A percentile compares a stretch with the other conserved stretches of the same genome.
Conservation (phyloP, 1,140 invertebrate genomes). For the Drosophila sucinea region DNA sequence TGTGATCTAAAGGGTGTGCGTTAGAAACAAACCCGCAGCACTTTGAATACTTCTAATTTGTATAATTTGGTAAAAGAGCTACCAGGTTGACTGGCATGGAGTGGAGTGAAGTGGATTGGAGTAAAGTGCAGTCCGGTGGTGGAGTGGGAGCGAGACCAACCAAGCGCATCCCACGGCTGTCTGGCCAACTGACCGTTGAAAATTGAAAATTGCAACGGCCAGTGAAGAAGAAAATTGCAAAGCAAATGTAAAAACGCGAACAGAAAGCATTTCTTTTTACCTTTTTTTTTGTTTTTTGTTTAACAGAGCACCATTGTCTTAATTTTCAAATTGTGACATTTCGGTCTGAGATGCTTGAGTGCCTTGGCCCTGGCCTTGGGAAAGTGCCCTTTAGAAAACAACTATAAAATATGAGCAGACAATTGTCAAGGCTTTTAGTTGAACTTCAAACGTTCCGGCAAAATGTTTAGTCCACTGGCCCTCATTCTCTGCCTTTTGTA, state of each 20-base stretch:
- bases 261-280: conserved; percentile 57
- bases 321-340: conserved; percentile 74
- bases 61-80: conserved; percentile 61
- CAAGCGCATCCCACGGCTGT: conserved; percentile 62
- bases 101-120: conserved; percentile 22
- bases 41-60: conserved; percentile 64
- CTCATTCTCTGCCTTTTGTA: conserved; percentile 52
- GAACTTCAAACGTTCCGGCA: conserved; percentile 56
- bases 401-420: conserved; percentile 72
- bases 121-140: background rate
- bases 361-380: conserved; percentile 56
- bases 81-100: conserved; percentile 31
- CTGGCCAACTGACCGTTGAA: conserved; percentile 80
- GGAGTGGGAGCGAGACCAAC: conserved; percentile 33
- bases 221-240: conserved; percentile 82
- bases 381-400: conserved; percentile 58
- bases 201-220: conserved; percentile 81
- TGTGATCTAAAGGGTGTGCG: conserved; percentile 49
- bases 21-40: conserved; percentile 64
- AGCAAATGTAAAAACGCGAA: conserved; percentile 54
- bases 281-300: conserved; percentile 21
- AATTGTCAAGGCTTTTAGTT: conserved; percentile 80
- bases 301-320: conserved; percentile 61
- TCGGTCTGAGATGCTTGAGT: conserved; percentile 62
- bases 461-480: conserved; percentile 52